Conservation (phyloP, 2,888 invertebrate species). For the Ethmia dodecea region DNA sequence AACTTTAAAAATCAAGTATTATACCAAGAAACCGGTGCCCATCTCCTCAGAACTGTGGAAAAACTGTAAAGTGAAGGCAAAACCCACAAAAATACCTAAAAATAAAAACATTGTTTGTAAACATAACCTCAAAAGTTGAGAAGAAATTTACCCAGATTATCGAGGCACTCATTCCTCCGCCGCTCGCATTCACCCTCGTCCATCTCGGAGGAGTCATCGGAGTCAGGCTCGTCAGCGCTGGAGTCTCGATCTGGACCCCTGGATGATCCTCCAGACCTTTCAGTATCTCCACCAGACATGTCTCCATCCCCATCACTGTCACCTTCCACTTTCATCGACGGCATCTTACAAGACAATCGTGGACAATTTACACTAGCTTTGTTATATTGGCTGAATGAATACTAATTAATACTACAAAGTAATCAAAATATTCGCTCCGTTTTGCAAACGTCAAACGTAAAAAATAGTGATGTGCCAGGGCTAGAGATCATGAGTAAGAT, state of each 20-base stretch:
- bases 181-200: conserved; percentile 95
- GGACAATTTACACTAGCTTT: neutral
- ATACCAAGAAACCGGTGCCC: no score
- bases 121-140: conserved; percentile 68
- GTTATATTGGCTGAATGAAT: no score
- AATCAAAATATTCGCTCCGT: conserved; percentile 15
- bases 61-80: no score
- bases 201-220: conserved; percentile 92
- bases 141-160: conserved; percentile 80
- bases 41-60: no score
- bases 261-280: conserved; percentile 81
- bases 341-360: conserved; percentile 59
- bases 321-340: conserved; percentile 82
- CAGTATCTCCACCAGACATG: conserved; percentile 83
- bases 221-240: conserved; percentile 88
- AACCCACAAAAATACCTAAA: no score
- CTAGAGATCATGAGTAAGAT: no score
- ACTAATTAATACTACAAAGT: no score
- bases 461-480: no score
- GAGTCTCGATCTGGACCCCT: conserved; percentile 82
- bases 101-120: conserved; percentile 52
- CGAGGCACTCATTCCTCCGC: conserved; percentile 88
- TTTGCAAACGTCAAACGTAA: conserved; percentile 11
- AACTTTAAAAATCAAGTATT: no score
- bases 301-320: conserved; percentile 81